phyloP scores from a whole-genome alignment of 2,888 invertebrate species.

The Agrypnus murinus region DNA sequence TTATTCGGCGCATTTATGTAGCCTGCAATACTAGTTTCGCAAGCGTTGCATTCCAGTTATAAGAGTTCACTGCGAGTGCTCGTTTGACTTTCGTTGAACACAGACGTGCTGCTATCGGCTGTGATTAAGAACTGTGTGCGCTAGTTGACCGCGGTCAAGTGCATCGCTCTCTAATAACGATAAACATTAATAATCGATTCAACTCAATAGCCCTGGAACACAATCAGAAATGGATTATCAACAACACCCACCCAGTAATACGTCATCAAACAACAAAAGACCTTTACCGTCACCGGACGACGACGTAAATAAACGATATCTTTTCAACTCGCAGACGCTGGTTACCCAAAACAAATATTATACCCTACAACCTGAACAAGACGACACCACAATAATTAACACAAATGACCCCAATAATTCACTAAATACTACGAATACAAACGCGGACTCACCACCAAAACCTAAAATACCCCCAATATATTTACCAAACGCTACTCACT shows the following conservation, averaged over 20 bases:
- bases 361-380: background rate
- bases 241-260: background rate
- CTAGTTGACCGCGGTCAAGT: too few relatives aligned
- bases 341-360: background rate
- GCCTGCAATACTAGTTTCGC: too few relatives aligned
- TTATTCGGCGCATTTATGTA: too few relatives aligned
- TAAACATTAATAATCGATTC: too few relatives aligned
- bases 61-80: too few relatives aligned
- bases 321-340: background rate
- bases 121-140: too few relatives aligned
- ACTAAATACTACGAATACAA: background rate
- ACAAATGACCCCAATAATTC: background rate
- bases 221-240: constrained; percentile 8
- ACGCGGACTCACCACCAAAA: constrained; percentile 3
- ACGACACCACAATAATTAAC: too few relatives aligned
- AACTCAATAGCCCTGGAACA: too few relatives aligned
- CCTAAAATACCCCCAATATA: constrained; percentile 37
- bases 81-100: too few relatives aligned
- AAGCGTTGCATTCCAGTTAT: too few relatives aligned
- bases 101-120: too few relatives aligned
- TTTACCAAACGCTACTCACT: constrained; percentile 20
- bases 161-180: too few relatives aligned
- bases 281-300: background rate
- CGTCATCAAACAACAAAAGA: background rate
- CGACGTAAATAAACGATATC: constrained; percentile 9